Evolutionary conservation across 1,140 invertebrate genomes (phyloP), one percentile per base, ranked within the genome.

Genomic region (Lepidurus apus): DNA sequence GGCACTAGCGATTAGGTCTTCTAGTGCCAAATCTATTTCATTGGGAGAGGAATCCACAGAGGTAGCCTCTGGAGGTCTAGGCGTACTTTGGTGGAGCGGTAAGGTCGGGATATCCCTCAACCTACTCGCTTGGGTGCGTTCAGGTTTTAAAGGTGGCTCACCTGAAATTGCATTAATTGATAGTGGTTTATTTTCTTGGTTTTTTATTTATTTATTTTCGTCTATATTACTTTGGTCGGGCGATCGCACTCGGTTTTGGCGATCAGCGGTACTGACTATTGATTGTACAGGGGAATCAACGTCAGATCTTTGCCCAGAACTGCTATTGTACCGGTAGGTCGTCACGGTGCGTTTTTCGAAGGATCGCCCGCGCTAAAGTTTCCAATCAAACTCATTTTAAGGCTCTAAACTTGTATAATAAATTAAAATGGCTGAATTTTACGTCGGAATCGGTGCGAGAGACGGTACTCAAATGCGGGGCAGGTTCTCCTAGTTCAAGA

Each of bases 271-370:
- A 65, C 7, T 9, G 53, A 7, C 53, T 13, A 17, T 65, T 21
- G 53, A 21, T 65, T 65, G 53, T 17, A 65, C 53, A 44, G 75
- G 75, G 21, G 75, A 47, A 34, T 77, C 75, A 17, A 47, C 43
- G 43, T 77, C 75, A 9, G 75, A 45, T 45, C 75, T 13, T 47
- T 77, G 75, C 24, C 47, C 75, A 17, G 75, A 77, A 21, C 34
- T 10, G 13, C 75, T 43, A 21, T 65, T 65, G 42, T 77, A 77
- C 24, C 75, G 75, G 47, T 77, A 77, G 17, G 75, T 74, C 43
- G 65, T 79, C 43, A 79, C 73, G 11, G 43, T 74, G 42, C 78
- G 47, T 44, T 44, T 43, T 9, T 75, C 78, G n/a, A 21, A 78
- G 4, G 17, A 11, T 21, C 77, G 53, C 13, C 75, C 75, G 26